Conservation (phyloP, 1,140 invertebrate species). For the Aphidius gifuensis region DNA sequence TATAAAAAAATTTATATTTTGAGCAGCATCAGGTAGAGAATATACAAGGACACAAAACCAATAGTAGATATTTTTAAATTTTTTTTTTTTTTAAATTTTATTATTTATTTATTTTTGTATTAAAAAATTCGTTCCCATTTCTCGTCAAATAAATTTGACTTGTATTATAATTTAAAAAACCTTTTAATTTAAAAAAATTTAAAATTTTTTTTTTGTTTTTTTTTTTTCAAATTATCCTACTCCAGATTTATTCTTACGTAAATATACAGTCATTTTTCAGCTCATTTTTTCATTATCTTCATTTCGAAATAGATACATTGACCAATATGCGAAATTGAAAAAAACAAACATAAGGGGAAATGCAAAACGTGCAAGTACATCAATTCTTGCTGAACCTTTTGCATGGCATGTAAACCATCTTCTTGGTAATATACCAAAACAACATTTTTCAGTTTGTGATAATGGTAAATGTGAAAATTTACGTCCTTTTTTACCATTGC, state of each 20-base stretch:
- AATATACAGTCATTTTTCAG: slow-evolving; percentile 24
- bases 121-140: slow-evolving; percentile 16
- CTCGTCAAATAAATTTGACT: not conserved
- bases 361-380: slow-evolving; percentile 88
- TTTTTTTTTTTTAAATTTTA: not conserved
- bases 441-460: slow-evolving; percentile 34
- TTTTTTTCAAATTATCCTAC: not conserved
- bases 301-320: slow-evolving; percentile 78
- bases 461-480: slow-evolving; percentile 35
- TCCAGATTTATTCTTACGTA: slow-evolving; percentile 5
- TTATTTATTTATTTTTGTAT: not conserved
- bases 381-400: slow-evolving; percentile 86
- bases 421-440: slow-evolving; percentile 42
- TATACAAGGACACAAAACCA: too few relatives aligned
- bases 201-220: slow-evolving; percentile 3
- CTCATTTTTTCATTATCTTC: slow-evolving; percentile 52
- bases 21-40: too few relatives aligned
- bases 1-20: too few relatives aligned
- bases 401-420: slow-evolving; percentile 87
- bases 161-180: too few relatives aligned
- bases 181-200: not conserved
- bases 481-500: slow-evolving; percentile 26
- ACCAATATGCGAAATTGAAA: slow-evolving; percentile 95
- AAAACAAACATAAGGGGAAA: slow-evolving; percentile 91
- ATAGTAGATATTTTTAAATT: not conserved